A percentile compares a stretch with the other conserved stretches of the same genome.
Evolutionary conservation across 2,113 vertebrate genomes (phyloP).

Genomic region (Candoia aspera): DNA sequence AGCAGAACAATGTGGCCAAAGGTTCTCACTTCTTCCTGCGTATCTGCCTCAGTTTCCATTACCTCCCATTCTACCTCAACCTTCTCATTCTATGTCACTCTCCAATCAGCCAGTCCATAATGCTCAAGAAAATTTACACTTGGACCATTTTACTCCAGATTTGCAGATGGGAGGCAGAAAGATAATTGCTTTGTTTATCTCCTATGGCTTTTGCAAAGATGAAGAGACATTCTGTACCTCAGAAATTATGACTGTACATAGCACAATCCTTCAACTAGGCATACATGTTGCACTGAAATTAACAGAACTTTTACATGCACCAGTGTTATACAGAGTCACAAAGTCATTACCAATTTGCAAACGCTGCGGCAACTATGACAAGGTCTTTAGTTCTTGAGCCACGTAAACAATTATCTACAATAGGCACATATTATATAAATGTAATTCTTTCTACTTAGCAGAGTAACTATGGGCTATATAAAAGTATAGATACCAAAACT

Average conservation of each 20-base stretch:
- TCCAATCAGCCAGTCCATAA: not conserved
- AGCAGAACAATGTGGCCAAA: not conserved
- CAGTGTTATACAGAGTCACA: not conserved
- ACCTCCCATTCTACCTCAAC: not conserved
- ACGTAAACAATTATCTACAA: not conserved
- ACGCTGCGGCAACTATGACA: not conserved
- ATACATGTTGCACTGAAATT: not conserved
- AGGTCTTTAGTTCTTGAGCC: not conserved
- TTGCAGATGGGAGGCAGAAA: not conserved
- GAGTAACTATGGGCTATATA: not conserved
- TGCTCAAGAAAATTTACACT: not conserved
- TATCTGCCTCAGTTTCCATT: not conserved
- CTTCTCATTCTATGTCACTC: not conserved
- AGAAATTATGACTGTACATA: not conserved
- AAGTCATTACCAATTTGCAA: not conserved
- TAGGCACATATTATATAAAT: not conserved
- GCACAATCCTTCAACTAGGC: not conserved
- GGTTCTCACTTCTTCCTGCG: not conserved
- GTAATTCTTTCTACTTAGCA: not conserved
- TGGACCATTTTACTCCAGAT: not conserved
- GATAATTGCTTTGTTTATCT: not conserved
- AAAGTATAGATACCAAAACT: not conserved
- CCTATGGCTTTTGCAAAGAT: not conserved
- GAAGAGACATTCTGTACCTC: not conserved
- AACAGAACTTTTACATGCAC: not conserved